Percentiles rank a stretch among this genome's conserved stretches.
Conservation (phyloP, 2,797 vertebrate species). For the Holocentrus rufus region DNA sequence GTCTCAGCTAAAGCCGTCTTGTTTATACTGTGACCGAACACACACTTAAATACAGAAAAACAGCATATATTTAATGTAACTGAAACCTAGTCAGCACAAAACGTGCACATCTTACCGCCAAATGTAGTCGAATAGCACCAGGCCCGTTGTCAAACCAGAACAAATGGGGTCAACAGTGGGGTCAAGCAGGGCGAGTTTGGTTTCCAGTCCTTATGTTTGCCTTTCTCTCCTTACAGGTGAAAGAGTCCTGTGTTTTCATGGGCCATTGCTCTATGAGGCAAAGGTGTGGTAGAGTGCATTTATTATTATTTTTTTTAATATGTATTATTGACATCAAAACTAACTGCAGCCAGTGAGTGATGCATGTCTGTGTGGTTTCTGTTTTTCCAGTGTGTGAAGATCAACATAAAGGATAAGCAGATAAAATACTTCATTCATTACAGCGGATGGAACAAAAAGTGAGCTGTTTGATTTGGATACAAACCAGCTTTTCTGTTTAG, state of each 20-base stretch:
- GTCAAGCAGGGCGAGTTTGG: not conserved
- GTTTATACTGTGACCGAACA: not conserved
- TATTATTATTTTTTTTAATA: not conserved
- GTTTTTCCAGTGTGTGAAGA: conserved; percentile 93
- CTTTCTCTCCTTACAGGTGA: conserved; percentile 86
- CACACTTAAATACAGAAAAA: not conserved
- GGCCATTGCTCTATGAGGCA: conserved; percentile 98
- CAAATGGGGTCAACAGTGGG: not conserved
- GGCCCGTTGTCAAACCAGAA: not conserved
- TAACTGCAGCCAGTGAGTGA: conserved; percentile 13
- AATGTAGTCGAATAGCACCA: too few relatives aligned
- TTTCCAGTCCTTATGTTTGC: conserved; percentile 8
- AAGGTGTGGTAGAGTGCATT: conserved; percentile 85
- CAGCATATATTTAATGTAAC: not conserved
- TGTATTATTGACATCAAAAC: conserved; percentile 5
- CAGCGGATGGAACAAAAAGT: conserved; percentile 99
- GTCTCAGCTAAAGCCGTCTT: not conserved
- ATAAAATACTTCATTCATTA: conserved; percentile 99
- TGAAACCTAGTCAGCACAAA: not conserved
- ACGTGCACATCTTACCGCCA: not conserved
- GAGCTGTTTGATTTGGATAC: conserved; percentile 72
- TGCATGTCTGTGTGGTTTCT: conserved; percentile 15
- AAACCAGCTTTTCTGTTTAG: not conserved
- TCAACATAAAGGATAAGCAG: conserved; percentile 98
- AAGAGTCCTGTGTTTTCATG: conserved; percentile 99